phyloP scores from a whole-genome alignment of 2,113 vertebrate species.

The Xerus inauris region DNA sequence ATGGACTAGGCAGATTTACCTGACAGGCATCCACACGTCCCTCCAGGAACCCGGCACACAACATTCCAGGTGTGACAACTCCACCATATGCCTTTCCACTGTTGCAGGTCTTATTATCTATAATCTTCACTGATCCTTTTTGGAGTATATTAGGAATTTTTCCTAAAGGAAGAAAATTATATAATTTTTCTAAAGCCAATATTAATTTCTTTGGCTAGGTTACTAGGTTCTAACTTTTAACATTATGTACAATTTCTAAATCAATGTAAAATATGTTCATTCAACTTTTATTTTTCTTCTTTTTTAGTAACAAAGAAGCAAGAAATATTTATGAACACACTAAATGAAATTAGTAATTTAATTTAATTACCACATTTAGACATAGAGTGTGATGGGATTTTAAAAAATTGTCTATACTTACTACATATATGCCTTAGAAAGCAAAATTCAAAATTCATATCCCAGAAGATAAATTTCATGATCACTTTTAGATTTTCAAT shows the following conservation, averaged over 20 bases:
- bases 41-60: constrained; percentile 90
- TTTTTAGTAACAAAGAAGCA: constrained; percentile 7
- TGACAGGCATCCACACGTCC: constrained; percentile 95
- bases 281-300: not conserved
- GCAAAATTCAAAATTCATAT: constrained; percentile 30
- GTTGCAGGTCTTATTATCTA: constrained; percentile 92
- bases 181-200: constrained; percentile 43
- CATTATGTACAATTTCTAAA: constrained; percentile 6
- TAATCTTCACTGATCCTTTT: constrained; percentile 93
- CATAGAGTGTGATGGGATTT: not conserved
- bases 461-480: not conserved
- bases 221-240: constrained; percentile 23
- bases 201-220: not conserved
- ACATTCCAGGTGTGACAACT: constrained; percentile 91
- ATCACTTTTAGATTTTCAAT: constrained; percentile 40
- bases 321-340: not conserved
- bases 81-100: constrained; percentile 83
- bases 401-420: constrained; percentile 20
- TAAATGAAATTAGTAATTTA: not conserved
- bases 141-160: constrained; percentile 88
- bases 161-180: constrained; percentile 75
- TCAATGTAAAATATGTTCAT: constrained; percentile 16
- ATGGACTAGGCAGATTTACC: constrained; percentile 83
- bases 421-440: constrained; percentile 12
- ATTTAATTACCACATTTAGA: not conserved